Base-by-base conservation (phyloP, 1,140 invertebrate species). In the Rhysida immarginata region DNA sequence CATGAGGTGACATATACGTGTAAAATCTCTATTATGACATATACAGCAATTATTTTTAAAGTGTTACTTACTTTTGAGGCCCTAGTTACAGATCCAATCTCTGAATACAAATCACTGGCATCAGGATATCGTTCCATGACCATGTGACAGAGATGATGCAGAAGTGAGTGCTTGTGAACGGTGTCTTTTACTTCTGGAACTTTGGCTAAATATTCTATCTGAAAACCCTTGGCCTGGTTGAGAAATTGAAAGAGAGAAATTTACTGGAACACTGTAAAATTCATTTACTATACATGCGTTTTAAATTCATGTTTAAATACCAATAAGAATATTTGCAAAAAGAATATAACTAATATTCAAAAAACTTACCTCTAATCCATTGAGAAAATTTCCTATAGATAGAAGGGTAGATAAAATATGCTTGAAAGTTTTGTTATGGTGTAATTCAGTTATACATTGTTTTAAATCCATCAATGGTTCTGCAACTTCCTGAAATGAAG, bases 121-220 rank as follows among this genome's bases (percentile, higher is more conserved):
- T 96, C 89, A 0, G 90, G 85, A 72, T 86, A 95, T 68, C 95
- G 90, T 68, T 98, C 92, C 74, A 96, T 86, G 49, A 99, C 90
- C 76, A 96, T 94, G 68, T 91, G 87, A 71, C 93, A 97, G 52
- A 99, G 77, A 74, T 99, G 96, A 72, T 98, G 91, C 41, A 98
- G 77, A 54, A 99, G 75, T 23, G 94, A 94, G 72, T 99, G 93
- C 71, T 98, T 99, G 70, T 98, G 91, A 25, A 97, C 90, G 0
- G 95, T 97, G 70, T 99, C 95, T 75, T 99, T 99, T 1, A 99
- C 94, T 78, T 99, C 96, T 62, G 95, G 92, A 61, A 97, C 90
- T 79, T 97, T 97, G 45, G 90, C 79, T 61, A 99, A 75, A 71
- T 98, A 99, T 64, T 99, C 96, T 61, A 99, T 81, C 70, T 96